These are phyloP conservation scores for Pempheris klunzingeri DNA, from an alignment of 2,797 vertebrate species.

Conservation along the genomic window DNA sequence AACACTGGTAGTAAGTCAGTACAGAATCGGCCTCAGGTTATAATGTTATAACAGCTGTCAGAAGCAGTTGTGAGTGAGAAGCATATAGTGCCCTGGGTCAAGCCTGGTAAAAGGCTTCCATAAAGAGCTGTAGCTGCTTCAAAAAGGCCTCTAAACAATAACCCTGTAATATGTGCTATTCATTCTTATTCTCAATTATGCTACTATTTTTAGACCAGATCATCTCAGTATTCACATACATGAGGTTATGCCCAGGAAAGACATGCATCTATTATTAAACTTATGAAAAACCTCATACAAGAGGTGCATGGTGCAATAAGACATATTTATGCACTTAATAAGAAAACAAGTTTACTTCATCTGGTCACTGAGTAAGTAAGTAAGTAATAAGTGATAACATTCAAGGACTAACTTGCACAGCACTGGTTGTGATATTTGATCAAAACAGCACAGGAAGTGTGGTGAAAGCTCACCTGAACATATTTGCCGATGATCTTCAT, in stretches of 20 bases:
- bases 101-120: constrained; percentile 60
- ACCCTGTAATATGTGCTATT: constrained; percentile 20
- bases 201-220: constrained; percentile 22
- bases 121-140: constrained; percentile 44
- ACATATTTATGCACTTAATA: too few relatives aligned
- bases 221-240: constrained; percentile 15
- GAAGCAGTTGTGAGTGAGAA: constrained; percentile 36
- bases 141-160: constrained; percentile 44
- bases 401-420: not conserved
- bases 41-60: constrained; percentile 35
- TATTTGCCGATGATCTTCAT: constrained; percentile 99
- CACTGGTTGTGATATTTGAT: not conserved
- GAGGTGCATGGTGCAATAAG: not conserved
- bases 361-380: too few relatives aligned
- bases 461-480: constrained; percentile 90
- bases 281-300: not conserved
- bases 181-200: constrained; percentile 27
- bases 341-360: too few relatives aligned
- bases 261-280: not conserved
- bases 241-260: not conserved
- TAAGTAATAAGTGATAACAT: not conserved
- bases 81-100: constrained; percentile 34
- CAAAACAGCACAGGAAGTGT: not conserved
- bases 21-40: constrained; percentile 45
- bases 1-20: constrained; percentile 21